Percentiles rank a stretch among this genome's conserved stretches.
These are phyloP conservation scores for Pseudococcus longispinus DNA, from an alignment of 2,888 invertebrate species.

Conservation along the genomic window DNA sequence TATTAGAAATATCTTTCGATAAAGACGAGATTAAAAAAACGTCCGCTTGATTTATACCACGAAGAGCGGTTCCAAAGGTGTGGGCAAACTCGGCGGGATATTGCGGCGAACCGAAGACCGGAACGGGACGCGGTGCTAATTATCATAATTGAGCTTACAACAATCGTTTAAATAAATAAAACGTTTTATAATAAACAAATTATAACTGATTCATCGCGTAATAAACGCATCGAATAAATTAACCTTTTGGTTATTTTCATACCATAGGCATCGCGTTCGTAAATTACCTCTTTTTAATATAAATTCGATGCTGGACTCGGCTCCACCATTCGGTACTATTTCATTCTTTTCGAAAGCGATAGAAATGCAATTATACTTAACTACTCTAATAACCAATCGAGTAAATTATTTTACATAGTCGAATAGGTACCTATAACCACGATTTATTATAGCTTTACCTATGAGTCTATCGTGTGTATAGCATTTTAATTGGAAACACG, in stretches of 20 bases:
- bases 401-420: slow-evolving; percentile 36
- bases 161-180: slow-evolving; percentile 57
- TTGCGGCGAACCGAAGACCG: background rate
- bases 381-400: slow-evolving; percentile 25
- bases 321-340: background rate
- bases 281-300: background rate
- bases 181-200: slow-evolving; percentile 57
- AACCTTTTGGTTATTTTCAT: slow-evolving; percentile 19
- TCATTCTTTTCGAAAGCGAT: background rate
- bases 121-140: slow-evolving; percentile 30
- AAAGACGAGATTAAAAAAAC: slow-evolving; percentile 4
- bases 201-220: slow-evolving; percentile 57
- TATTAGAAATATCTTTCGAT: slow-evolving; percentile 16
- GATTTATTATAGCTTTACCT: slow-evolving; percentile 1
- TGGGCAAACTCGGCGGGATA: slow-evolving; percentile 55
- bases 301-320: background rate
- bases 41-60: slow-evolving; percentile 50
- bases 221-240: slow-evolving; percentile 51
- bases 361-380: slow-evolving; percentile 38
- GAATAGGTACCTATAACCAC: background rate
- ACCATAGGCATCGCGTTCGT: background rate
- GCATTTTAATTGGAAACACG: slow-evolving; percentile 33
- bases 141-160: slow-evolving; percentile 56
- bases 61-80: slow-evolving; percentile 48
- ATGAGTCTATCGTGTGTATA: background rate